Evolutionary conservation across 2,888 invertebrate genomes (phyloP), one percentile per base, ranked within the genome.

Genomic region (Drosophila differens): DNA sequence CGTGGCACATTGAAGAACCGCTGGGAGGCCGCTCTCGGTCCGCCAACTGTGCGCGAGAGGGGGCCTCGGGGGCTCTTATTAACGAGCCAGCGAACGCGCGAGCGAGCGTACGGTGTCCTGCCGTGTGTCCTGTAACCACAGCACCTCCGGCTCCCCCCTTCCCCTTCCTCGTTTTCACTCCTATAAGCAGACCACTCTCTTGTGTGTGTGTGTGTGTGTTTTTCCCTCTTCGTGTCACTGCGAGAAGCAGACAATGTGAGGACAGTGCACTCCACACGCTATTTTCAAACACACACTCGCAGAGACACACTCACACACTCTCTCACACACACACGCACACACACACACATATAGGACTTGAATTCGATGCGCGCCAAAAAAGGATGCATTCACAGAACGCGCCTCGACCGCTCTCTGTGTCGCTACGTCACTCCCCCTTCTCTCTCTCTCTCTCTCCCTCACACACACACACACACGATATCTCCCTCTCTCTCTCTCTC

Each of bases 251-350:
- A 88, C 90, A 88, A 88, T 89, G 85, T 74, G 79, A 81, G 85
- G 83, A 83, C 85, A 83, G 82, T 89, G 87, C 81, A 89, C 83
- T 81, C 85, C 83, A 87, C 89, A 87, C 78, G 80, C 78, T 79
- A 76, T 81, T 81, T 76, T 79, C 68, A 73, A 76, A 44, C 70
- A 57, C 47, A 67, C 57, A 65, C 63, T 76, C 61, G 55, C 68
- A 52, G 25, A 16, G 25, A 25, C 47, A n/a, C 41, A 41, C n/a
- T 5, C 41, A 2, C 41, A n/a, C 41, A n/a, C n/a, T 4, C 41
- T n/a, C 10, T 0, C 71, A 54, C 68, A 68, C 47, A 69, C 68
- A 70, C 54, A 69, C 59, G 66, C 52, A 58, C 72, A 51, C 69
- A 71, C 49, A 74, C 66, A 66, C 52, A 69, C 47, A 77, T 16